phyloP scores from a whole-genome alignment of 2,797 vertebrate species.

The Cynodonichthys magdalenae region DNA sequence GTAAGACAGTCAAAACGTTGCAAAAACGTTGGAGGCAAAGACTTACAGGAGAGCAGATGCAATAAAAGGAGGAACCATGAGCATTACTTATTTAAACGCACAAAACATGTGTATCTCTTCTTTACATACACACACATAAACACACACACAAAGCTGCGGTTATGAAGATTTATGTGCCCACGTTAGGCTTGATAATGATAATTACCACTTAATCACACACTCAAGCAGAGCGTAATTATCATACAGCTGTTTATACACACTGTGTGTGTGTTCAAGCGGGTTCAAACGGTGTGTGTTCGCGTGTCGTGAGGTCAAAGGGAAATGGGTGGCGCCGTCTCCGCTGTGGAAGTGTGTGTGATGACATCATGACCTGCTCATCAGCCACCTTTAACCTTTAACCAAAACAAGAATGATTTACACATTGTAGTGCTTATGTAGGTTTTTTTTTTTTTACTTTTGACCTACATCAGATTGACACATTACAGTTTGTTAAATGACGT shows the following conservation, averaged over 20 bases:
- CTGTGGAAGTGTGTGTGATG: conserved; percentile 71
- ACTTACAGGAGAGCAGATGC: neutral
- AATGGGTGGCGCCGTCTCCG: conserved; percentile 42
- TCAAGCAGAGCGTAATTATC: conserved; percentile 33
- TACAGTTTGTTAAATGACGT: neutral
- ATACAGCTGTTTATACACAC: conserved; percentile 39
- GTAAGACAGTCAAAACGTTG: conserved; percentile 33
- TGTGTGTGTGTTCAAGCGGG: conserved; percentile 19
- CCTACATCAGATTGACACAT: neutral
- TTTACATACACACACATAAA: neutral
- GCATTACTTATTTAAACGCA: conserved; percentile 12
- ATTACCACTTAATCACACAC: conserved; percentile 60
- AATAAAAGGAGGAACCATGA: neutral
- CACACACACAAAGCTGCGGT: conserved; percentile 14
- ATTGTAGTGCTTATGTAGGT: neutral
- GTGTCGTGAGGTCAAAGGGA: conserved; percentile 53
- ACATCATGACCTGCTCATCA: conserved; percentile 55
- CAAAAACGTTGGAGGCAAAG: conserved; percentile 8
- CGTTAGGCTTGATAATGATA: conserved; percentile 52
- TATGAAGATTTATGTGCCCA: conserved; percentile 41
- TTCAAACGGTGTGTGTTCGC: conserved; percentile 9
- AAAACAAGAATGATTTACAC: conserved; percentile 3
- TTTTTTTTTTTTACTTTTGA: neutral
- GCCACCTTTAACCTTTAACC: conserved; percentile 51
- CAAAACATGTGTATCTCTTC: conserved; percentile 4